phyloP scores from a whole-genome alignment of 2,797 vertebrate genomes.

The Phrynocephalus forsythii region DNA sequence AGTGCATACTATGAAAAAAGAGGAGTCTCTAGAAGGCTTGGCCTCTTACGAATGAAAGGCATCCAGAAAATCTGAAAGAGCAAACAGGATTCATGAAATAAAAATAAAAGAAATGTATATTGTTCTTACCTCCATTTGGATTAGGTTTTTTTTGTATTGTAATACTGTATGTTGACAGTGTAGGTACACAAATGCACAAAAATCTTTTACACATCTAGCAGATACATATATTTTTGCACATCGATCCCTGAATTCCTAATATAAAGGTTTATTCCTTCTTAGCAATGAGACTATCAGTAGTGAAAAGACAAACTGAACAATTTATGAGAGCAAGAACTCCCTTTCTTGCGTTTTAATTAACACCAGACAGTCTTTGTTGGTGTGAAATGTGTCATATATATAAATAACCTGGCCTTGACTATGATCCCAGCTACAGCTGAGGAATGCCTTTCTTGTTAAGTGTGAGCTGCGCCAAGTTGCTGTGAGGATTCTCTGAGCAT shows the following conservation, averaged over 20 bases:
- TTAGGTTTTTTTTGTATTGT: not conserved
- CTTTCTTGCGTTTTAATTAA: conserved; percentile 5
- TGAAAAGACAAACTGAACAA: conserved; percentile 2
- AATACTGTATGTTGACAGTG: not conserved
- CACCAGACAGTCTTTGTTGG: not conserved
- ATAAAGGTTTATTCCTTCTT: conserved; percentile 1
- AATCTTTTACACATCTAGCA: not conserved
- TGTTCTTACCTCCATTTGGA: not conserved
- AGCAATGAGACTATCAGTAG: not conserved
- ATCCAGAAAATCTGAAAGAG: not conserved
- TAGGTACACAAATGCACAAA: not conserved
- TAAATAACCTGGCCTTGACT: conserved; percentile 15
- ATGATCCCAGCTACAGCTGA: not conserved
- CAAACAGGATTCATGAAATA: conserved; percentile 8
- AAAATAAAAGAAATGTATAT: not conserved
- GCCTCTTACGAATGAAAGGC: not conserved
- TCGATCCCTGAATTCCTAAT: not conserved
- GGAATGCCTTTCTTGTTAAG: not conserved
- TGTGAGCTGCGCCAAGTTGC: not conserved
- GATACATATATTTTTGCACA: not conserved
- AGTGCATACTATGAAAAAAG: too few species aligned
- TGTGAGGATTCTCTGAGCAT: not conserved
- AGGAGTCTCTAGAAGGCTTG: not conserved
- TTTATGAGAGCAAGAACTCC: conserved; percentile 22
- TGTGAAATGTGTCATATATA: not conserved